A percentile compares a stretch with the other conserved stretches of the same genome.
These are phyloP conservation scores for Sturnus vulgaris DNA, from an alignment of 2,113 vertebrate genomes.

Conservation along the genomic window DNA sequence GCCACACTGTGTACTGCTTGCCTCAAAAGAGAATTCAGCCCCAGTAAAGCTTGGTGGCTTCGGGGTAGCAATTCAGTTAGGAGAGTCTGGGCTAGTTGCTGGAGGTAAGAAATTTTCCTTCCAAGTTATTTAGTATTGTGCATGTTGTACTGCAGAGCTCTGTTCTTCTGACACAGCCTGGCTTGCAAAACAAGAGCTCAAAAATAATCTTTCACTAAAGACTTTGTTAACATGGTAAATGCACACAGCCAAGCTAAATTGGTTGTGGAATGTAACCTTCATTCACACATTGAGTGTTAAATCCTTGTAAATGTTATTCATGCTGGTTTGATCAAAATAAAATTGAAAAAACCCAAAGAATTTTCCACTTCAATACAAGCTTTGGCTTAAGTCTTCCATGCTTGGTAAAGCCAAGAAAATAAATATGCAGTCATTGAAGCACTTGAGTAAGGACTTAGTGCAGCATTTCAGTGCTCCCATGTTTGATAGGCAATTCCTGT, in stretches of 20 bases:
- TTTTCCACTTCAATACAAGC: background rate
- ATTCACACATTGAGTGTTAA: background rate
- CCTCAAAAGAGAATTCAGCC: conserved; percentile 97
- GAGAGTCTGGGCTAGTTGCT: conserved; percentile 95
- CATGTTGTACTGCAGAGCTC: background rate
- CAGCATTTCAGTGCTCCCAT: background rate
- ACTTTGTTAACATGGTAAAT: background rate
- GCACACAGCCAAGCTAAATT: background rate
- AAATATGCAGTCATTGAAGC: background rate
- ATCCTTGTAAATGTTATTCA: background rate
- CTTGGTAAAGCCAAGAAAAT: background rate
- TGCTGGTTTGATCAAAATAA: background rate
- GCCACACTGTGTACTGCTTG: conserved; percentile 98
- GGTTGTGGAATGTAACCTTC: background rate
- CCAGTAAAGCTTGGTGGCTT: conserved; percentile 97
- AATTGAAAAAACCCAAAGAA: background rate
- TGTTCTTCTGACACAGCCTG: background rate
- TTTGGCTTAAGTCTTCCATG: background rate
- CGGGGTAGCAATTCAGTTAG: conserved; percentile 95
- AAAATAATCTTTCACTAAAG: background rate
- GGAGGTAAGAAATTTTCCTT: conserved; percentile 85
- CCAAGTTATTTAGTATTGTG: background rate
- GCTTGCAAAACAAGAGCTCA: background rate
- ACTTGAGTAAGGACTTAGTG: background rate
- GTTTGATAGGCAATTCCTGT: background rate